A percentile compares a stretch with the other conserved stretches of the same genome.
Conservation (phyloP, 2,888 invertebrate species). For the Zaprionus lineosus region DNA sequence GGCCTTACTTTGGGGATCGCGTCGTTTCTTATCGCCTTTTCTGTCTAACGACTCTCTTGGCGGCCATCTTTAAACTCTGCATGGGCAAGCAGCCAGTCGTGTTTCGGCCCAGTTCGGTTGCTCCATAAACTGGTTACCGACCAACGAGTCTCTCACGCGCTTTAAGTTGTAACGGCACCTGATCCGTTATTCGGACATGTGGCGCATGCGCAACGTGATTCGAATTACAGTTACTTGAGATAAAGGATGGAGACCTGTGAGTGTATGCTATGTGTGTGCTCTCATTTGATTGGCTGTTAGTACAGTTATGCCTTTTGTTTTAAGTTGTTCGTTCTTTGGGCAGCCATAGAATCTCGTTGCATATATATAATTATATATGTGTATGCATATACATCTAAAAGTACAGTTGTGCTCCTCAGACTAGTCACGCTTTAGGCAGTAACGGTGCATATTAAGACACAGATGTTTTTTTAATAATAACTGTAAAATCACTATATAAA, state of each 20-base stretch:
- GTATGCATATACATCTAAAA: too few species aligned
- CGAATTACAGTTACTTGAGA: neutral
- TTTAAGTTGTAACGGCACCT: constrained; percentile 20
- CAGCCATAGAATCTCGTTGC: too few species aligned
- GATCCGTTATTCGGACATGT: constrained; percentile 17
- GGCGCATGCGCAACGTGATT: neutral
- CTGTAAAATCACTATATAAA: too few species aligned
- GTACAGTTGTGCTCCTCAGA: too few species aligned
- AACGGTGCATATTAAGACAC: too few species aligned
- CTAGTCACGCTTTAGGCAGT: too few species aligned
- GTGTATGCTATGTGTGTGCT: neutral
- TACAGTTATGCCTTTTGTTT: constrained; percentile 13
- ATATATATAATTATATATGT: too few species aligned
- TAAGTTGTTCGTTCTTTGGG: too few species aligned
- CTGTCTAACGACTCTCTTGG: constrained; percentile 17
- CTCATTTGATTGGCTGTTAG: too few species aligned
- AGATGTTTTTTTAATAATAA: too few species aligned
- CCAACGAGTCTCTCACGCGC: constrained; percentile 61
- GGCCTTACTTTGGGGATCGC: constrained; percentile 58
- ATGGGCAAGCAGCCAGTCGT: too few species aligned
- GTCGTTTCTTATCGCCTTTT: constrained; percentile 46
- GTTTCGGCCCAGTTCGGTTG: constrained; percentile 11
- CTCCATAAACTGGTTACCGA: constrained; percentile 61
- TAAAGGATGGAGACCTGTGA: neutral
- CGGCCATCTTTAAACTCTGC: constrained; percentile 32